Percentiles rank a stretch among this genome's conserved stretches.
phyloP scores from a whole-genome alignment of 2,797 vertebrate species.

The Centropyge bicolor region DNA sequence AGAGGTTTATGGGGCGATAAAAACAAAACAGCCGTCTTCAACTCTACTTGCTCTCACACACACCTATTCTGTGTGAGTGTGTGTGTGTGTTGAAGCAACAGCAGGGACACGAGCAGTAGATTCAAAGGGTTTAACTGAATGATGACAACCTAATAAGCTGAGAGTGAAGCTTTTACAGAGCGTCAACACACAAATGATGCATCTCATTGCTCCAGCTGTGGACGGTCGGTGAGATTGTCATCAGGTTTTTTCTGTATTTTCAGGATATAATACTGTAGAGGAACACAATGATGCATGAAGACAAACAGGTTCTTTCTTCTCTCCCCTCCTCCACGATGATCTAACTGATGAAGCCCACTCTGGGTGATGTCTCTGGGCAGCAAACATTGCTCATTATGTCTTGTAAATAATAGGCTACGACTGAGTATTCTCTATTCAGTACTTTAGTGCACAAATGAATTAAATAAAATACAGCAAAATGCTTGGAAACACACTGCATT shows the following conservation, averaged over 20 bases:
- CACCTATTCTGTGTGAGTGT: background rate
- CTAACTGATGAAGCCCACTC: background rate
- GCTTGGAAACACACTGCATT: background rate
- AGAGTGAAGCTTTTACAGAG: slow-evolving; percentile 10
- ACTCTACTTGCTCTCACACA: slow-evolving; percentile 9
- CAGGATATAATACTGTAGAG: background rate
- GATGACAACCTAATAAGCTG: slow-evolving; percentile 9
- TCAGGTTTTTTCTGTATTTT: background rate
- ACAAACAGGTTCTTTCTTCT: background rate
- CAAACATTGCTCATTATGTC: background rate
- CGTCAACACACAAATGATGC: background rate
- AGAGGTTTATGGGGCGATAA: slow-evolving; percentile 60
- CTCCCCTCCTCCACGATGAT: background rate
- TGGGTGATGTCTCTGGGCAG: background rate
- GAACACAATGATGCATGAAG: background rate
- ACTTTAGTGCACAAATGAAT: too few species aligned
- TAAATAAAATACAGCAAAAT: background rate
- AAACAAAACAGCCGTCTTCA: slow-evolving; percentile 48
- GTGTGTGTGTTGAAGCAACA: slow-evolving; percentile 35
- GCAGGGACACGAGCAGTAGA: slow-evolving; percentile 18
- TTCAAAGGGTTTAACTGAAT: slow-evolving; percentile 35
- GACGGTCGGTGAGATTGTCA: background rate
- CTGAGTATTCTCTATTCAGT: background rate
- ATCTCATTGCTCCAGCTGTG: background rate
- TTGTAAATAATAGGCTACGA: background rate